Base-by-base conservation (phyloP, 2,797 vertebrate genomes). In the Potorous gilbertii region DNA sequence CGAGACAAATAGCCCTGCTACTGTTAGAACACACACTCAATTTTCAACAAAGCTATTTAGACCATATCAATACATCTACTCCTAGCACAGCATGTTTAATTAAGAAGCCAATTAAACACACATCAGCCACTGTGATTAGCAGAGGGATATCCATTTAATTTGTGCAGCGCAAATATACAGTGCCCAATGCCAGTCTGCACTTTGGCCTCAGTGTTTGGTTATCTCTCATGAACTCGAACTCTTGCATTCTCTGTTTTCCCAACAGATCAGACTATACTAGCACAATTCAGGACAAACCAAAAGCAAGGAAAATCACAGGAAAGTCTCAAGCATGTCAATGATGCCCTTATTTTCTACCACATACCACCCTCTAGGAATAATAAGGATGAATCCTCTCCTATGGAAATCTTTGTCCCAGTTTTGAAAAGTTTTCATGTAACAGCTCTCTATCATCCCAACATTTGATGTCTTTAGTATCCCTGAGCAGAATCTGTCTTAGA, bases 81-180 rank as follows among this genome's bases (percentile, higher is more conserved):
- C 54, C 50, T 31, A 90, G 90, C 90, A 90, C 54, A 90, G 50
- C 54, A 87, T 87, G 74, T 87, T 87, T 87, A 87, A 87, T 87
- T 87, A 87, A 87, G 74, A 87, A 87, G 90, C 90, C 90, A 54
- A 90, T 90, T 90, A 90, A 90, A 90, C 90, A 90, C 50, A 90
- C 90, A 90, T 55, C 50, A 90, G 54, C 52, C 90, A 90, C 54
- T 90, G 54, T 55, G 90, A 90, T 90, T 54, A 90, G 50, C 90
- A 90, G 50, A 90, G 50, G 54, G 50, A 90, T 90, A 55, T 55
- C 50, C 90, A 90, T 55, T 87, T 87, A 87, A 87, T 87, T 87
- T 87, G 74, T 87, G 74, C 74, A 87, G 74, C 74, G 24, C 74
- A 87, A 87, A 87, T 87, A 87, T 50, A 46, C 74, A 87, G 24